Base-by-base conservation (phyloP, 2,888 invertebrate genomes). In the Microctonus hyperodae region DNA sequence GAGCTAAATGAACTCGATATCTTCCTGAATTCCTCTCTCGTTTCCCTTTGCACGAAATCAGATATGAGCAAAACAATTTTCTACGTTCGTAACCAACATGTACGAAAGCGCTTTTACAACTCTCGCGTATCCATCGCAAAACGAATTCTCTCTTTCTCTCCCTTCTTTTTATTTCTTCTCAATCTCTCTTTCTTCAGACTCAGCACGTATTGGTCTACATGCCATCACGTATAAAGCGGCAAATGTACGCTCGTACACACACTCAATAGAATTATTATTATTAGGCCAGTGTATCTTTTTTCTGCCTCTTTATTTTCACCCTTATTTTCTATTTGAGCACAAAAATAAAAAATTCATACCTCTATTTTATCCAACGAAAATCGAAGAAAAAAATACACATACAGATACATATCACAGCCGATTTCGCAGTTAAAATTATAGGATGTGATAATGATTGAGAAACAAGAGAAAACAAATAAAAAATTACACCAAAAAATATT, bases 251-350 rank as follows among this genome's bases (percentile, higher is more conserved):
- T 48, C 33, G 69, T n/a, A 5, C 16, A 20, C 6, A 44, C 16
- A 3, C 37, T 56, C 69, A 68, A 58, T 67, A 65, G 48, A 72
- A 71, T 71, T 69, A 71, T 72, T 70, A 67, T 72, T 69, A 72
- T 72, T 71, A 67, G 59, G 59, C 62, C 55, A 58, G 65, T 67
- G 60, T 67, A 64, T 64, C 28, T 22, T 28, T 56, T 56, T 16
- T 56, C 16, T 20, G 1, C 16, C 16, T 16, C 55, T 16, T n/a
- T 2, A 31, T 20, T 56, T 16, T 33, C 56, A 11, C 33, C 31
- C 22, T 28, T 56, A 16, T 56, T 33, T 55, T 16, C 44, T 44
- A 16, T 44, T 4, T n/a, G 7, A 44, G 20, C 16, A 6, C 16
- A 44, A 16, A 13, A 7, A 16, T 16, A 16, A 44, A 44, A 44